These are phyloP conservation scores for Rhynchopsitta pachyrhyncha DNA, from an alignment of 2,113 vertebrate genomes.

Conservation along the genomic window DNA sequence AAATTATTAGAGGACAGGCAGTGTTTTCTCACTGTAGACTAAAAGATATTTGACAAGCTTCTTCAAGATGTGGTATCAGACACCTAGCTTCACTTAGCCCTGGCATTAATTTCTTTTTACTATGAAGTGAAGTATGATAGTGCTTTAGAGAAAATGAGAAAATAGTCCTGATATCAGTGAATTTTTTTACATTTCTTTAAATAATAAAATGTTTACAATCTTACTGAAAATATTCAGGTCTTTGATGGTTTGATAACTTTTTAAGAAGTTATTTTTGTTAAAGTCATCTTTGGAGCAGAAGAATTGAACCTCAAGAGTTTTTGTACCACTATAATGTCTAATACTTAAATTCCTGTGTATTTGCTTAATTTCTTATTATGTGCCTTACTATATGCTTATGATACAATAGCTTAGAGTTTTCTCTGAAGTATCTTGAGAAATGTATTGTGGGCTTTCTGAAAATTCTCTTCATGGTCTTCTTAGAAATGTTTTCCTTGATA, in stretches of 20 bases:
- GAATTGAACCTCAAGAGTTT: constrained; percentile 76
- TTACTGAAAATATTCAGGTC: constrained; percentile 82
- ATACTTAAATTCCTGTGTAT: constrained; percentile 81
- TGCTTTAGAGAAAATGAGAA: constrained; percentile 60
- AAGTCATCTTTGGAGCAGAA: constrained; percentile 74
- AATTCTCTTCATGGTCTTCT: constrained; percentile 57
- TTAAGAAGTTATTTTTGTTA: constrained; percentile 87
- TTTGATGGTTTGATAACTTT: constrained; percentile 81
- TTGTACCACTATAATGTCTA: constrained; percentile 83
- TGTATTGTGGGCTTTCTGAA: constrained; percentile 75
- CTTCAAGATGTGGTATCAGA: constrained; percentile 13
- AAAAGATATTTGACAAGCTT: constrained; percentile 1
- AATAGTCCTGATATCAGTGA: constrained; percentile 50
- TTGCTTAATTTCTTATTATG: constrained; percentile 84
- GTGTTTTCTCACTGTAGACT: constrained; percentile 14
- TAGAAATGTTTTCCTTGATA: constrained; percentile 70
- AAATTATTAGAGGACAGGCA: constrained; percentile 58
- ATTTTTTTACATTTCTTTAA: constrained; percentile 70
- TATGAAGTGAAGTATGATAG: constrained; percentile 31
- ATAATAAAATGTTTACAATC: constrained; percentile 78
- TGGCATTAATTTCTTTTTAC: not conserved
- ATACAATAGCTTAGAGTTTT: constrained; percentile 78
- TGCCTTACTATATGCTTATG: constrained; percentile 87
- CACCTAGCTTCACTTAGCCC: not conserved
- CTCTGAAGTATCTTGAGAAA: constrained; percentile 76